Conservation (phyloP, 2,888 invertebrate species). For the Scaptomyza parva region DNA sequence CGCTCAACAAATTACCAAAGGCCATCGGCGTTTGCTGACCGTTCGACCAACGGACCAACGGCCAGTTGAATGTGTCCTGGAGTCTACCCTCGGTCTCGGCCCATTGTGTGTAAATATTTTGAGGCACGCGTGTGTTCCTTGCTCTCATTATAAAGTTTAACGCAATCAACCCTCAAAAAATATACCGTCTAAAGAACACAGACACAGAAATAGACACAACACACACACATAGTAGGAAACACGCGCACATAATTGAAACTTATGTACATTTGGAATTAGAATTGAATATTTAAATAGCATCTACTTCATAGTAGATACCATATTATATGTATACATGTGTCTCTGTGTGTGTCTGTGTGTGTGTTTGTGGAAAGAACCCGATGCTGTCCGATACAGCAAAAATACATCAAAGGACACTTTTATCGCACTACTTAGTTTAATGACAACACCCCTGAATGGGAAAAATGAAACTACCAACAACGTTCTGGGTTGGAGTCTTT, state of each 20-base stretch:
- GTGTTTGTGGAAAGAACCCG: not conserved
- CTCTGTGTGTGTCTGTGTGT: not conserved
- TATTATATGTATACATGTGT: constrained; percentile 1
- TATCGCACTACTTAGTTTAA: constrained; percentile 41
- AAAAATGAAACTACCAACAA: not conserved
- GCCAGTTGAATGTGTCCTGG: constrained; percentile 50
- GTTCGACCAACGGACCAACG: constrained; percentile 69
- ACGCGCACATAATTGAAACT: constrained; percentile 48
- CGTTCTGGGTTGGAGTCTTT: not conserved
- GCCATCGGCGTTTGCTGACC: constrained; percentile 77
- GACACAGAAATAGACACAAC: constrained; percentile 26
- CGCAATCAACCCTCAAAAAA: constrained; percentile 53
- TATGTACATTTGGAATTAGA: constrained; percentile 56
- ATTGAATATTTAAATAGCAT: constrained; percentile 48
- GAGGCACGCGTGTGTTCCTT: constrained; percentile 79
- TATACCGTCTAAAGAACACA: constrained; percentile 4
- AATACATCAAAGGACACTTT: constrained; percentile 48
- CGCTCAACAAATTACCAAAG: constrained; percentile 82
- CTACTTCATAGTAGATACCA: not conserved
- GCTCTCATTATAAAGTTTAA: constrained; percentile 76
- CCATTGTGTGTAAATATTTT: constrained; percentile 81
- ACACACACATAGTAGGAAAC: constrained; percentile 14
- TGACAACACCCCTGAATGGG: constrained; percentile 20
- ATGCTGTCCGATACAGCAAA: constrained; percentile 6
- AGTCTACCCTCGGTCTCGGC: constrained; percentile 48